A percentile compares a stretch with the other conserved stretches of the same genome.
phyloP scores from a whole-genome alignment of 2,888 invertebrate species.

The Melinopterus prodromus region DNA sequence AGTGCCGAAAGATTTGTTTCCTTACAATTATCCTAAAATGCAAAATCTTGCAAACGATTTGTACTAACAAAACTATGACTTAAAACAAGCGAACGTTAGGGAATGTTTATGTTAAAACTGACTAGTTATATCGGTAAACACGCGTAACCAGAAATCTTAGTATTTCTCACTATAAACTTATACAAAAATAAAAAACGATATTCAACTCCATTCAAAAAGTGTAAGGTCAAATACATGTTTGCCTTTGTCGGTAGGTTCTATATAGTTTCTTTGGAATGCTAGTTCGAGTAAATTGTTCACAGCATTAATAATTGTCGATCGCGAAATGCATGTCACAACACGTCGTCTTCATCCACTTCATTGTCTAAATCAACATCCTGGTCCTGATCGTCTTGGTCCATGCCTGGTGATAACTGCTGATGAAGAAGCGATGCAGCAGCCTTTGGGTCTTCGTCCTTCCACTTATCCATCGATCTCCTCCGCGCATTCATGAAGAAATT shows the following conservation, averaged over 20 bases:
- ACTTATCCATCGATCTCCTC: constrained; percentile 96
- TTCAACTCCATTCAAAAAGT: constrained; percentile 31
- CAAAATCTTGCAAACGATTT: too few species aligned
- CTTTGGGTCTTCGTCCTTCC: constrained; percentile 92
- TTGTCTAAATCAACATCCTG: constrained; percentile 63
- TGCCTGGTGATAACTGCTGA: constrained; percentile 60
- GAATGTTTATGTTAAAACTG: not conserved
- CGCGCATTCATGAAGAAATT: constrained; percentile 99
- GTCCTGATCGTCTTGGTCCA: constrained; percentile 60
- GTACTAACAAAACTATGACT: too few species aligned
- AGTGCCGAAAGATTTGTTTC: not conserved
- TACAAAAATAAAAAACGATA: constrained; percentile 34
- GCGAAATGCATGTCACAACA: constrained; percentile 65
- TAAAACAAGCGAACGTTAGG: not conserved
- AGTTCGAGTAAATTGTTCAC: constrained; percentile 57
- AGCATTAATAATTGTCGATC: constrained; percentile 61
- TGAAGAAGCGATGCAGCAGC: constrained; percentile 57
- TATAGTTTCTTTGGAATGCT: constrained; percentile 46
- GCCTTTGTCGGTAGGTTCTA: constrained; percentile 53
- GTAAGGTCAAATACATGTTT: constrained; percentile 46
- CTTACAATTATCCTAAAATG: too few species aligned
- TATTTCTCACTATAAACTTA: constrained; percentile 27
- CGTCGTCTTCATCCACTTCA: constrained; percentile 65
- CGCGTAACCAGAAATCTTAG: too few species aligned
- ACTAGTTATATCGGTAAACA: not conserved